Percentiles rank a stretch among this genome's conserved stretches.
Conservation (phyloP, 1,140 invertebrate genomes). For the Bilobella aurantiaca region DNA sequence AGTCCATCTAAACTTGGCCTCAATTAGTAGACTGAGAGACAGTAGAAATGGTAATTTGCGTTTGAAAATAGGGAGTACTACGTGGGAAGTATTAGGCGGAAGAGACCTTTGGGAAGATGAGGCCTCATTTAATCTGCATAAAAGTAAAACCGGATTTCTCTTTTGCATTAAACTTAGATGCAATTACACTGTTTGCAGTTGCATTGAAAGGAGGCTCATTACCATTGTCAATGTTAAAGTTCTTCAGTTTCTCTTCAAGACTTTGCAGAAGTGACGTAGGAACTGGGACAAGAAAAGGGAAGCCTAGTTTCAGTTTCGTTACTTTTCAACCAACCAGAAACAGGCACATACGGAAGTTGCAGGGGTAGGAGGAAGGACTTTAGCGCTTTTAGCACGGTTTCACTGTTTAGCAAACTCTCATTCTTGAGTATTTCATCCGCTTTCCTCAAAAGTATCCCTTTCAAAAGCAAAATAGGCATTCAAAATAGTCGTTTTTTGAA, state of each 20-base stretch:
- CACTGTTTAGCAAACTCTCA: neutral
- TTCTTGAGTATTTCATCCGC: neutral
- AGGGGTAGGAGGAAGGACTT: neutral
- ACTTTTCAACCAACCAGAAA: neutral
- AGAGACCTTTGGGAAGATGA: neutral
- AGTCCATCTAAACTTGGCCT: too few species aligned
- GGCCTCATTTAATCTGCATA: neutral
- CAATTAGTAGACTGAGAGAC: too few species aligned
- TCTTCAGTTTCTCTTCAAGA: neutral
- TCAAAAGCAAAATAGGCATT: neutral
- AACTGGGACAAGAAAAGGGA: neutral
- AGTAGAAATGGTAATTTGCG: too few species aligned
- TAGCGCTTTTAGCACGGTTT: too few species aligned
- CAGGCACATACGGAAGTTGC: neutral
- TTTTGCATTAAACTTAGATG: too few species aligned
- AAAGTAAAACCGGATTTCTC: constrained; percentile 9
- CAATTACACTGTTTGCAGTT: neutral
- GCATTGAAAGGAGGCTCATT: neutral
- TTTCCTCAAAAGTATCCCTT: neutral
- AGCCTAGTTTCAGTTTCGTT: neutral
- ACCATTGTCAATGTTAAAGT: neutral
- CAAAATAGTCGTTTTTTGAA: neutral
- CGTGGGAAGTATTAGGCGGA: neutral
- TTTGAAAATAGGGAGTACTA: neutral
- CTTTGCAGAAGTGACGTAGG: neutral